Evolutionary conservation across 1,140 invertebrate species (phyloP), one percentile per base, ranked within the genome.

Genomic region (Acromyrmex echinatior): DNA sequence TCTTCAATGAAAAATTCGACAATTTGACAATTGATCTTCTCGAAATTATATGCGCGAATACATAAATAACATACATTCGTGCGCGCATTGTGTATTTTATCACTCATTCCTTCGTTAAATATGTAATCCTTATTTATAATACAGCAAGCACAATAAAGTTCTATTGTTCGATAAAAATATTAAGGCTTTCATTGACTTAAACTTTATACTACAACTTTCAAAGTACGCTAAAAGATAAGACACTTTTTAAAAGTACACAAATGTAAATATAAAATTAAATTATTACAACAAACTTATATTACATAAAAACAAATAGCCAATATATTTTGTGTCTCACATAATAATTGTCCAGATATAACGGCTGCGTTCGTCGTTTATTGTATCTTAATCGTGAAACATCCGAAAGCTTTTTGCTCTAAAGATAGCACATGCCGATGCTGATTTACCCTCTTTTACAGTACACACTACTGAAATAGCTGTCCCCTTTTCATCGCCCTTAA

Each of bases 391-490:
- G 25, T 39, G 6, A 21, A 21, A 65, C 25, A 49, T 9, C 10
- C 18, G 18, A 66, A 58, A 79, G 18, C 62, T 66, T 66, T 25
- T 18, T 53, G n/a, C 12, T 39, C 14, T 10, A 14, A 56, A 80
- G 31, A 45, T 31, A 39, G 35, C 58, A 60, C 63, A 31, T 21
- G 62, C 28, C 45, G 31, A 25, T 25, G 31, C 5, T 35, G 31
- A 35, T 35, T 68, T 25, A 53, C 45, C 77, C 28, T 66, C 49
- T 70, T 70, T 53, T 31, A 68, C 28, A 45, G 31, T 53, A 39
- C 31, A 35, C 45, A 68, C 16, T 49, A n/a, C 14, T 49, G 18
- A n/a, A 6, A 31, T 31, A 25, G 10, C 1, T 7, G 0, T 73
- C 10, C 31, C 80, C 3, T 16, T 76, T 58, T 14, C 39, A 2